Percentiles rank a stretch among this genome's conserved stretches.
phyloP scores from a whole-genome alignment of 2,113 vertebrate genomes.

The Terrapene triunguis region DNA sequence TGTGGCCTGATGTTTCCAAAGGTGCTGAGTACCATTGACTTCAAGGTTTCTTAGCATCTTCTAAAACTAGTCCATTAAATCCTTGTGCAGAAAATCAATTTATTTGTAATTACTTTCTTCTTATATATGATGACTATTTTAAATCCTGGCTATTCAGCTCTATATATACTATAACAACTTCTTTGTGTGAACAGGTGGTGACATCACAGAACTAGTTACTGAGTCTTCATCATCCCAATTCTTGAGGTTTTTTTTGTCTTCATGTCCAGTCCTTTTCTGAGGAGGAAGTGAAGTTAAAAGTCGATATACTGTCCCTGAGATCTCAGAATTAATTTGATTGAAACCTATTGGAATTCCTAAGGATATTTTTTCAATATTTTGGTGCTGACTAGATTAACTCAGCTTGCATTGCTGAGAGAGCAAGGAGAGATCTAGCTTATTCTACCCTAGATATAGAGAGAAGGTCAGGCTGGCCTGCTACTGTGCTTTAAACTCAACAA shows the following conservation, averaged over 20 bases:
- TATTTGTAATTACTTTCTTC: neutral
- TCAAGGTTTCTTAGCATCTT: neutral
- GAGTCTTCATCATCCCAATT: too few species aligned
- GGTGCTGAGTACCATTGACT: neutral
- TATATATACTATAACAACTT: neutral
- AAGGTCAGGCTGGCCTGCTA: neutral
- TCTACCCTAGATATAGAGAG: neutral
- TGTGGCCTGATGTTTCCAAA: neutral
- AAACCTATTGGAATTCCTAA: neutral
- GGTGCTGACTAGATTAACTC: neutral
- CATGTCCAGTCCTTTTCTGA: neutral
- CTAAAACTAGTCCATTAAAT: neutral
- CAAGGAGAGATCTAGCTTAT: neutral
- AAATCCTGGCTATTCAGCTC: neutral
- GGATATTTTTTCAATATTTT: neutral
- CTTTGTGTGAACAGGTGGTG: too few species aligned
- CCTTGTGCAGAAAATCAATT: neutral
- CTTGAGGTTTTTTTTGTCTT: too few species aligned
- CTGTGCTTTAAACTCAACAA: neutral
- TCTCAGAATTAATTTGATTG: neutral
- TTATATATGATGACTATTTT: neutral
- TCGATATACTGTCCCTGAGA: neutral
- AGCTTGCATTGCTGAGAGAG: neutral
- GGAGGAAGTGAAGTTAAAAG: neutral
- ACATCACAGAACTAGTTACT: too few species aligned